Evolutionary conservation across 2,113 vertebrate genomes (phyloP).

Genomic region (Pagrus major): DNA sequence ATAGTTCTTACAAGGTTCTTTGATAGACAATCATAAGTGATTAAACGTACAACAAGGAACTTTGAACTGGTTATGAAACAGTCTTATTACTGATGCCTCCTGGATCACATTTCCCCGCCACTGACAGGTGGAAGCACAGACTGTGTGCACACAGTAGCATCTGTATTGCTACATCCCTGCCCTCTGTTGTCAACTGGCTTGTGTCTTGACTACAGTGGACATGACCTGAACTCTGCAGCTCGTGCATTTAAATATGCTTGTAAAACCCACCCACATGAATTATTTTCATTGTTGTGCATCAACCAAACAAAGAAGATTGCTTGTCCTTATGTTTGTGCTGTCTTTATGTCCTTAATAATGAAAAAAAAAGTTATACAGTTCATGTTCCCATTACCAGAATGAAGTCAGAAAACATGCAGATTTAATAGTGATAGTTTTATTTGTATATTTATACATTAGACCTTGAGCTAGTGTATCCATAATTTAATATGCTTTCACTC

Average conservation of each 20-base stretch:
- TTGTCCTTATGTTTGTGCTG: not conserved
- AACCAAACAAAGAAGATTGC: not conserved
- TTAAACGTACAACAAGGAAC: no score
- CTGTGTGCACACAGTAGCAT: not conserved
- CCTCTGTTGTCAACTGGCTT: not conserved
- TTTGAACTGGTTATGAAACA: no score
- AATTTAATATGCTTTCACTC: not conserved
- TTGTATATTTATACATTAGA: not conserved
- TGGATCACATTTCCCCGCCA: slow-evolving; percentile 35
- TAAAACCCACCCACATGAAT: not conserved
- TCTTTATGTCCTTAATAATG: no score
- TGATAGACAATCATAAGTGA: not conserved
- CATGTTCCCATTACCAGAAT: not conserved
- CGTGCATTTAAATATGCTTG: not conserved
- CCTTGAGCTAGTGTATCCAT: not conserved
- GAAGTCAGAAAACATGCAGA: not conserved
- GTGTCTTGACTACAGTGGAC: not conserved
- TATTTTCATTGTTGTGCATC: not conserved
- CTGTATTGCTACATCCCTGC: slow-evolving; percentile 1
- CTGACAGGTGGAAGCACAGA: slow-evolving; percentile 24
- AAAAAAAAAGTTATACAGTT: no score
- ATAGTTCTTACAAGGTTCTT: not conserved
- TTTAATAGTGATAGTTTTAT: not conserved
- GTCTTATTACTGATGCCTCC: no score
- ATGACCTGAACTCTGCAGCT: not conserved